Evolutionary conservation across 2,797 vertebrate species (phyloP), one percentile per base, ranked within the genome.

Genomic region (Pampus argenteus): DNA sequence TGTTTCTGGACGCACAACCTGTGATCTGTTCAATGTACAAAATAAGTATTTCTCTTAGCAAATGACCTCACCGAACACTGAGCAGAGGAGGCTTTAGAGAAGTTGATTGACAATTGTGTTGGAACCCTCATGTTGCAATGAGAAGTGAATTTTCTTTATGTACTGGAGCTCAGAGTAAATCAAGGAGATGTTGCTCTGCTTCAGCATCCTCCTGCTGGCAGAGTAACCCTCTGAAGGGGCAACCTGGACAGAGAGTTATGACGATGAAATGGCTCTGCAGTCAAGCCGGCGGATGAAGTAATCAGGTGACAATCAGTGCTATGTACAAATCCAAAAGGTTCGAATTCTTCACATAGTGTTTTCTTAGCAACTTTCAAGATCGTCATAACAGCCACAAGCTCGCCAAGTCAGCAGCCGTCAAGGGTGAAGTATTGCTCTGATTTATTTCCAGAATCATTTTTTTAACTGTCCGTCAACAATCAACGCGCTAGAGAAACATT

Each of bases 381-480:
- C 31, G 56, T 17, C 31, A 34, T 65, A 71, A 61, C 50, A 45
- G 9, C 34, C n/a, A 47, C 2, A 48, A 58, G 13, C 54, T 56
- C 62, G 74, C 76, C 42, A 52, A 74, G 28, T 71, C 47, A 68
- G 52, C 44, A 82, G 67, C 49, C 42, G 8, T 69, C 71, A 52
- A 18, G 4, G 34, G 22, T 50, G 34, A 84, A 76, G 36, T 31
- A 50, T 61, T 65, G 50, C 74, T 83, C 25, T 78, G 60, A 74
- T 74, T 79, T 3, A 7, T 23, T 49, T 86, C 84, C 73, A 89
- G 56, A 52, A 74, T 71, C 6, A 36, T 80, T 70, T 61, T 71
- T 71, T 50, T 31, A 42, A 42, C 51, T 60, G 57, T 85, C 87
- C 88, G 74, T 87, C 89, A 86, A 34, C 66, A 79, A 58, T 87